Evolutionary conservation across 2,888 invertebrate genomes (phyloP).

Genomic region (Lottia gigantea): DNA sequence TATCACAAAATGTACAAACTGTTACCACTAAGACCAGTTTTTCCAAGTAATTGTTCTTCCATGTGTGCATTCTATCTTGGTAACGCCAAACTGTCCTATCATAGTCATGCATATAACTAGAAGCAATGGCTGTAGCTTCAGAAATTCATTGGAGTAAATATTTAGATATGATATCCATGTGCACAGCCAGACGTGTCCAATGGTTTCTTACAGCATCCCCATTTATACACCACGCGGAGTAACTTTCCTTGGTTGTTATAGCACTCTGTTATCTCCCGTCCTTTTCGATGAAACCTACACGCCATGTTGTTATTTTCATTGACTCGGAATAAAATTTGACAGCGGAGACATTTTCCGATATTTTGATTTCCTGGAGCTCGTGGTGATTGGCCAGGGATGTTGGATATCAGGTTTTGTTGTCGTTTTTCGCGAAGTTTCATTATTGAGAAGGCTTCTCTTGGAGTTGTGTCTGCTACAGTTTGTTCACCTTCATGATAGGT

Average conservation of each 20-base stretch:
- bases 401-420: neutral
- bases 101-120: no score
- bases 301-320: slow-evolving; percentile 51
- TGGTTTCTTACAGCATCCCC: slow-evolving; percentile 57
- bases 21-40: no score
- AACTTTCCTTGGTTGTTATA: slow-evolving; percentile 49
- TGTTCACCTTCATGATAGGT: slow-evolving; percentile 53
- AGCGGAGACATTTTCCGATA: slow-evolving; percentile 54
- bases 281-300: slow-evolving; percentile 55
- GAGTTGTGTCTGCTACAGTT: slow-evolving; percentile 7
- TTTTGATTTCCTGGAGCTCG: slow-evolving; percentile 14
- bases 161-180: slow-evolving; percentile 50
- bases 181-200: slow-evolving; percentile 51
- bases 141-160: no score
- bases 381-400: slow-evolving; percentile 18
- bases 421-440: slow-evolving; percentile 36
- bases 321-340: slow-evolving; percentile 51
- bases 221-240: slow-evolving; percentile 49
- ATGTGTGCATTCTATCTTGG: no score
- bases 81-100: no score
- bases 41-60: no score
- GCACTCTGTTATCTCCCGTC: slow-evolving; percentile 50
- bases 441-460: slow-evolving; percentile 20
- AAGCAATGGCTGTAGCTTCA: no score
- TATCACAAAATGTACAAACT: no score